Evolutionary conservation across 2,113 vertebrate genomes (phyloP).

Genomic region (Mesocricetus auratus): DNA sequence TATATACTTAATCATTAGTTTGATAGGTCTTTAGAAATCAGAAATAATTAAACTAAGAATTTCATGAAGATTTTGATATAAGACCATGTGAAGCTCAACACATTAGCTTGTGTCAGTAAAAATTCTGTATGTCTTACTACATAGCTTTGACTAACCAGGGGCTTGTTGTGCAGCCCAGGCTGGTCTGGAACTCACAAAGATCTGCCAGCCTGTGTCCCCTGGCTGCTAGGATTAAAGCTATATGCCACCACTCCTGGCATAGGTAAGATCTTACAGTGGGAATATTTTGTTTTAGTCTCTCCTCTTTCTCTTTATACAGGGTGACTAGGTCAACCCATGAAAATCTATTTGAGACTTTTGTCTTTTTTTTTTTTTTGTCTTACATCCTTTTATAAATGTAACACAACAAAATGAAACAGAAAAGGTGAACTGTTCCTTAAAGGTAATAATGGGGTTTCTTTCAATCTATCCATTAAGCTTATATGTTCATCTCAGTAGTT

Average conservation of each 20-base stretch:
- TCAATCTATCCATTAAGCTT: conserved; percentile 1
- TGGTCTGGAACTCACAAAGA: neutral
- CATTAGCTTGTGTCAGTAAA: neutral
- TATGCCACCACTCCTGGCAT: neutral
- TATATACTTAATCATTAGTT: conserved; percentile 43
- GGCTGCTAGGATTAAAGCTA: neutral
- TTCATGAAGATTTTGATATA: conserved; percentile 42
- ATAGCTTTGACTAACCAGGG: neutral
- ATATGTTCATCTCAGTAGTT: conserved; percentile 30
- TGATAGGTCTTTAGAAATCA: conserved; percentile 27
- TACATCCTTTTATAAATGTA: conserved; percentile 13
- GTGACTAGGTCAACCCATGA: conserved; percentile 18
- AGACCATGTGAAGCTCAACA: neutral
- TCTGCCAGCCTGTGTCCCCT: neutral
- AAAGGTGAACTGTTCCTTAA: neutral
- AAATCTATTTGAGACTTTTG: conserved; percentile 44
- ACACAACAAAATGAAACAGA: neutral
- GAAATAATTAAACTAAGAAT: conserved; percentile 30
- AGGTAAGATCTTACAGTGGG: conserved; percentile 7
- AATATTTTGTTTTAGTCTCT: conserved; percentile 7
- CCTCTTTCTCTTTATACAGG: neutral
- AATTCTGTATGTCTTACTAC: neutral
- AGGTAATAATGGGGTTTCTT: conserved; percentile 15
- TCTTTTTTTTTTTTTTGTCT: neutral
- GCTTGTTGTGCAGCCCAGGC: neutral